A percentile compares a stretch with the other conserved stretches of the same genome.
Conservation (phyloP, 1,140 invertebrate genomes). For the Antheraea pernyi region DNA sequence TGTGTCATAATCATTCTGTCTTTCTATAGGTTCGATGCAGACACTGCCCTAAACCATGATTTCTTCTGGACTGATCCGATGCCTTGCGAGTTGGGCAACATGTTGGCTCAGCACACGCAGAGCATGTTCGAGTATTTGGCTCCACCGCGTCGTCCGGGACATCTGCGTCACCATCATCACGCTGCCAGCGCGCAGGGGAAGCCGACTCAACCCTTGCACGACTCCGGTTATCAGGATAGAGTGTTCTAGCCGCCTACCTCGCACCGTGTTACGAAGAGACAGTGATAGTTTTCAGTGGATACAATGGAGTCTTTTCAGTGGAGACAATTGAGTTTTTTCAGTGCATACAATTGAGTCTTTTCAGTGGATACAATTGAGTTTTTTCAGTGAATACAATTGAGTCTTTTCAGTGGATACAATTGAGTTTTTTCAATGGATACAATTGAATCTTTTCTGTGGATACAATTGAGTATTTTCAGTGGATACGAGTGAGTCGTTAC, state of each 20-base stretch:
- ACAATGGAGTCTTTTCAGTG: too few species aligned
- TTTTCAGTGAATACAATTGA: neutral
- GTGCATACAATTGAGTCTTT: neutral
- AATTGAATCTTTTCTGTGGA: neutral
- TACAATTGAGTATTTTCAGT: too few species aligned
- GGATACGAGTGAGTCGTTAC: too few species aligned
- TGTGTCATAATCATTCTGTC: too few species aligned
- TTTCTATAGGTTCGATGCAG: conserved; percentile 85
- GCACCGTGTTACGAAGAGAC: neutral
- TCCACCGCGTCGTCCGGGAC: conserved; percentile 86
- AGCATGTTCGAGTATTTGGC: conserved; percentile 98
- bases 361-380: too few species aligned
- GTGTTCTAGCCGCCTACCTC: conserved; percentile 81
- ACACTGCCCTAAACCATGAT: conserved; percentile 97
- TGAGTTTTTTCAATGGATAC: neutral
- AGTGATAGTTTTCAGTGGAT: neutral
- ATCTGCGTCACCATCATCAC: conserved; percentile 86
- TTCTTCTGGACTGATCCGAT: conserved; percentile 99
- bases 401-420: too few species aligned
- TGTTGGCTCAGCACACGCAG: conserved; percentile 95
- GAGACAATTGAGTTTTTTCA: neutral
- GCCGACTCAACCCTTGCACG: conserved; percentile 78
- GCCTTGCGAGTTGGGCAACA: conserved; percentile 94
- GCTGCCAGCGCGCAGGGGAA: conserved; percentile 78
- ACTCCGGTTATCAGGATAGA: conserved; percentile 87